Conservation (phyloP, 2,113 vertebrate genomes). For the Antechinus flavipes region DNA sequence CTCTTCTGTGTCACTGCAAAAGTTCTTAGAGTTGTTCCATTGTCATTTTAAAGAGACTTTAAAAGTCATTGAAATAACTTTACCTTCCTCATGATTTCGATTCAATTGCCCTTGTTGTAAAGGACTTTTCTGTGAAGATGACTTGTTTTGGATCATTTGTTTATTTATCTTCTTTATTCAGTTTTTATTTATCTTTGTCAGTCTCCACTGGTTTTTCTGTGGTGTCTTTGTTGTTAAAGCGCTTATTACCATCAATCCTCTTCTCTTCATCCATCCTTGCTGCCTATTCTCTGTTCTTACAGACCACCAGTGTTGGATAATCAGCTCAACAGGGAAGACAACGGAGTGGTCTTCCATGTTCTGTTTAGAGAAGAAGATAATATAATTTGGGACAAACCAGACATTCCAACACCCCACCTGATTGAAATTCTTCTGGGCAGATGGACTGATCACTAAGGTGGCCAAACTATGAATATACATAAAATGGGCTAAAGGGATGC, state of each 20-base stretch:
- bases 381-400: background rate
- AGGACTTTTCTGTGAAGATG: background rate
- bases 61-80: background rate
- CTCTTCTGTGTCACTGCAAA: background rate
- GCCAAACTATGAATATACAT: background rate
- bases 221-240: background rate
- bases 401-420: background rate
- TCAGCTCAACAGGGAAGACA: background rate
- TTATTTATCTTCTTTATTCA: background rate
- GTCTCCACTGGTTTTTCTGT: background rate
- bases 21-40: background rate
- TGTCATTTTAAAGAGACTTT: background rate
- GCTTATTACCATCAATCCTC: background rate
- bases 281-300: background rate
- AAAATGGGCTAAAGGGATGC: background rate
- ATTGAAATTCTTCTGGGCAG: background rate
- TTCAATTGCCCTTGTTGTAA: background rate
- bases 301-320: background rate
- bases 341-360: background rate
- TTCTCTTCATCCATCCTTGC: background rate
- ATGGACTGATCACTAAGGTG: background rate
- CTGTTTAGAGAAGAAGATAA: background rate
- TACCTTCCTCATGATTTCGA: background rate
- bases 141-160: background rate
- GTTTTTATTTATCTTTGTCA: background rate